Conservation (phyloP, 2,113 vertebrate species). For the Pseudopodoces humilis region DNA sequence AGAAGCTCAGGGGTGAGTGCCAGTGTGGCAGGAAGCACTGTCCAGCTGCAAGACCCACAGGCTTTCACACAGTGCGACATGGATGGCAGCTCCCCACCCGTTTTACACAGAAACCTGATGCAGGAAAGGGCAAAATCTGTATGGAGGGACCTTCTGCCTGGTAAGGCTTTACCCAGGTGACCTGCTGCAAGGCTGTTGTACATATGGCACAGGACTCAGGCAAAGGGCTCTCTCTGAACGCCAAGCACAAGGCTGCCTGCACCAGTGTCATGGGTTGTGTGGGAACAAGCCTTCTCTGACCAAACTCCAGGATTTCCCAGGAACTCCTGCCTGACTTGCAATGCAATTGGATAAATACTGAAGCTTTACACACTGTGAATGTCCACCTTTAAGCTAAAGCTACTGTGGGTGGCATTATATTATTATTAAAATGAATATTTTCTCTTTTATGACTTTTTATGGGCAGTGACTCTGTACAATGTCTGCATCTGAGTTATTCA, state of each 20-base stretch:
- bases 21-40: not conserved
- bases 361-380: not conserved
- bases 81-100: not conserved
- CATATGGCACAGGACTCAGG: not conserved
- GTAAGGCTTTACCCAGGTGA: not conserved
- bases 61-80: not conserved
- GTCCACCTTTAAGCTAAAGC: not conserved
- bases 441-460: not conserved
- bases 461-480: not conserved
- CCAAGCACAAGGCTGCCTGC: rapidly evolving
- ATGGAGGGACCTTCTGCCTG: not conserved
- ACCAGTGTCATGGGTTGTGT: not conserved
- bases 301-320: not conserved
- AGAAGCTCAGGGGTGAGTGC: not conserved
- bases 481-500: not conserved
- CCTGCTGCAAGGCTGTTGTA: not conserved
- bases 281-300: not conserved
- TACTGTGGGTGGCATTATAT: not conserved
- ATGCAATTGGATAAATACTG: not conserved
- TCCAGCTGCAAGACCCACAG: not conserved
- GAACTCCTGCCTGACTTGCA: not conserved
- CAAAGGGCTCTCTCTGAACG: not conserved
- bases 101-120: rapidly evolving
- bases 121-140: not conserved
- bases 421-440: not conserved